Conservation (phyloP, 2,888 invertebrate genomes). For the Dasypogon diadema region DNA sequence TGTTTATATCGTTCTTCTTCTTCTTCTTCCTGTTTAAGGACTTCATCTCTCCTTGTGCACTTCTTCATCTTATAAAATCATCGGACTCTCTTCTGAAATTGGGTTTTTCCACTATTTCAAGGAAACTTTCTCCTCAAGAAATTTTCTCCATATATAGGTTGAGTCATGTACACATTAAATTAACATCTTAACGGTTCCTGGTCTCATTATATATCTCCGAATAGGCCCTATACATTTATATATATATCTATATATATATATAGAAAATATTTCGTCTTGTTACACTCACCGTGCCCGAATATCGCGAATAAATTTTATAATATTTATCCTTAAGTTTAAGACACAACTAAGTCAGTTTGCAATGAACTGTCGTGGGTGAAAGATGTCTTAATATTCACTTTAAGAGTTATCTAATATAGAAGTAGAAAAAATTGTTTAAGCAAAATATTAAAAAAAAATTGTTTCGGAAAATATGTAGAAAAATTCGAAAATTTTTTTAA, state of each 20-base stretch:
- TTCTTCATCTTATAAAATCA: not conserved
- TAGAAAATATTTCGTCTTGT: slow-evolving; percentile 43
- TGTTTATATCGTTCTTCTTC: not conserved
- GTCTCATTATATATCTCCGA: slow-evolving; percentile 2
- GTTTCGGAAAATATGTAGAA: not conserved
- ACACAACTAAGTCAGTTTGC: slow-evolving; percentile 55
- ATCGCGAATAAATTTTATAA: slow-evolving; percentile 49
- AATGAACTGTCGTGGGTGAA: slow-evolving; percentile 54
- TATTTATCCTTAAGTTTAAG: slow-evolving; percentile 50
- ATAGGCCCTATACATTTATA: slow-evolving; percentile 12
- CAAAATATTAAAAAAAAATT: slow-evolving; percentile 11
- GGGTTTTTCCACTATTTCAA: slow-evolving; percentile 13
- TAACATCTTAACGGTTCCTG: slow-evolving; percentile 33
- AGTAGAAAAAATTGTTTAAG: not conserved
- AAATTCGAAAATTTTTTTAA: slow-evolving; percentile 16
- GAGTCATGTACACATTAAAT: not conserved
- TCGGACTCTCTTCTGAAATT: slow-evolving; percentile 25
- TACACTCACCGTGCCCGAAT: slow-evolving; percentile 43
- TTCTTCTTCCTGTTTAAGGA: slow-evolving; percentile 1
- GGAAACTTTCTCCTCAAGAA: slow-evolving; percentile 35
- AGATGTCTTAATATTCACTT: slow-evolving; percentile 42
- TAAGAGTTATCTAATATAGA: not conserved
- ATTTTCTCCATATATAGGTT: not conserved
- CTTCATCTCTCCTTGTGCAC: not conserved
- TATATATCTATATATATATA: slow-evolving; percentile 24